Conservation (phyloP, 2,113 vertebrate species). For the Pavo muticus region DNA sequence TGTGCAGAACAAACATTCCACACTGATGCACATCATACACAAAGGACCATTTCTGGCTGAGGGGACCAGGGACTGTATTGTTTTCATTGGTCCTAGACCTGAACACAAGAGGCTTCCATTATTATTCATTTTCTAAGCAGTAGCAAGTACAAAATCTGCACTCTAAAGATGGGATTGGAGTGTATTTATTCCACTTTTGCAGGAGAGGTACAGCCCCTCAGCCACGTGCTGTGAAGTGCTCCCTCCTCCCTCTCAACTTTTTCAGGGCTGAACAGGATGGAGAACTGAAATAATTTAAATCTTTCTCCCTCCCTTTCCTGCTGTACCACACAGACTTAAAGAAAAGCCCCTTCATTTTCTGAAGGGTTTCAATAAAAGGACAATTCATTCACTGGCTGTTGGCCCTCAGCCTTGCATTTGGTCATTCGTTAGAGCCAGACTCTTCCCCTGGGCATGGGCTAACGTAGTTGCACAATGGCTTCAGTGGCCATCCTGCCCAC, state of each 20-base stretch:
- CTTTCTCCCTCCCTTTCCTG: neutral
- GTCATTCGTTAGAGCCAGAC: neutral
- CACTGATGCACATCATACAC: neutral
- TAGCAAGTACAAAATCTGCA: neutral
- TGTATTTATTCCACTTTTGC: neutral
- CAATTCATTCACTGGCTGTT: neutral
- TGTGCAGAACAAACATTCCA: slow-evolving; percentile 27
- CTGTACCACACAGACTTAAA: neutral
- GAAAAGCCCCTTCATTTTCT: neutral
- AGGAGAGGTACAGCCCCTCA: neutral
- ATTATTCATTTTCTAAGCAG: neutral
- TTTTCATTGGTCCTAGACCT: neutral
- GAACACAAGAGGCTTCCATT: neutral
- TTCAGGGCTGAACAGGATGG: neutral
- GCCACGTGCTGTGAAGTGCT: neutral
- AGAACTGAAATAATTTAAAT: neutral
- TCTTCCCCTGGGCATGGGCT: neutral
- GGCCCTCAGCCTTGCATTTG: neutral
- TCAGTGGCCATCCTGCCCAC: neutral
- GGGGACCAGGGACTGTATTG: neutral
- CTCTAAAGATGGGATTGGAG: neutral
- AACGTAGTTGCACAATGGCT: neutral
- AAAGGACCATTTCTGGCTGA: neutral
- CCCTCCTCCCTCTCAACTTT: neutral
- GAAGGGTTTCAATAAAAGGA: neutral